Evolutionary conservation across 2,888 invertebrate species (phyloP), one percentile per base, ranked within the genome.

Genomic region (Cordilura impudica): DNA sequence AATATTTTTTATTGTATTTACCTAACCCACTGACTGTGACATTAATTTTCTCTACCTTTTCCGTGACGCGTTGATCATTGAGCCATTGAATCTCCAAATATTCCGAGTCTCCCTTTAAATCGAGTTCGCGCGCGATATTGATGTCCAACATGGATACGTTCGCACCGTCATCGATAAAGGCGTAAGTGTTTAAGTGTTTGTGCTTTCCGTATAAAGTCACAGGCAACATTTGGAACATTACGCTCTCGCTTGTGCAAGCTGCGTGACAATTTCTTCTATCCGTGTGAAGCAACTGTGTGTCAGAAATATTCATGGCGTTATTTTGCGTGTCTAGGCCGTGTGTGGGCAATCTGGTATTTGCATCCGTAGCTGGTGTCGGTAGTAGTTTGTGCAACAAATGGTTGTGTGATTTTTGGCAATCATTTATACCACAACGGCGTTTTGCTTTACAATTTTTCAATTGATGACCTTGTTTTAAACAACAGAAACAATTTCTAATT

Each of bases 381-480:
- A n/a, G n/a, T n/a, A n/a, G n/a, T n/a, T n/a, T n/a, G n/a, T 77
- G 65, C 18, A 77, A 39, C 14, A 66, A 26, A 16, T 4, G 12
- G 29, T 67, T 43, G 35, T 75, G 66, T 8, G 14, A 21, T 43
- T 66, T 61, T n/a, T 6, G 16, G 26, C 74, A 79, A 43, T 56
- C 54, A n/a, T n/a, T n/a, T n/a, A n/a, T n/a, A 29, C 43, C 45
- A 21, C 74, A 75, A 26, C 18, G 7, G n/a, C 29, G 23, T 12
- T 54, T 56, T 3, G 12, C 16, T 21, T 26, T 23, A 8, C 67
- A 67, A 39, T 29, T 39, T n/a, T 45, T 45, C 19, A 49, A 14
- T 26, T 61, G 29, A n/a, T 78, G 78, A n/a, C 61, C 61, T 21
- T 16, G 23, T 18, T 31, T 69, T 8, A 78, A 26, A 21, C 72